Evolutionary conservation across 2,113 vertebrate genomes (phyloP).

Genomic region (Fulmarus glacialis): DNA sequence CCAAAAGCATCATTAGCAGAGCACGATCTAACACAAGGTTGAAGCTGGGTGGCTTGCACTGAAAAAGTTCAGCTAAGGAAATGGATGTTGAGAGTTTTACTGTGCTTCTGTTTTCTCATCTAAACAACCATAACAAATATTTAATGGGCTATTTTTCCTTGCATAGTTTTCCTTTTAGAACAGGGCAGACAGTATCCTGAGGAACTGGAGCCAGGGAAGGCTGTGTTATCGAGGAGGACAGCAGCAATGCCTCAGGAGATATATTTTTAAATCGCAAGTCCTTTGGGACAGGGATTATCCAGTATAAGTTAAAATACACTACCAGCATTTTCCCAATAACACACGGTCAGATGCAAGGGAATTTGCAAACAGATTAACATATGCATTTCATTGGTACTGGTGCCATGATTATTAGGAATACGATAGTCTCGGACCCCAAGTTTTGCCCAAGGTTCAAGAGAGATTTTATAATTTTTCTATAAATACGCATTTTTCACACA

Average conservation of each 20-base stretch:
- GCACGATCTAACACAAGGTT: accelerated
- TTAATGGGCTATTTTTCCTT: neutral
- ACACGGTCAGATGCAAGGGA: neutral
- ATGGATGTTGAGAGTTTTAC: neutral
- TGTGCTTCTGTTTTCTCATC: neutral
- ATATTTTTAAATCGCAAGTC: neutral
- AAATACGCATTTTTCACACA: constrained; percentile 52
- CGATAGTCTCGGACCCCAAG: neutral
- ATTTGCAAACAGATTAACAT: neutral
- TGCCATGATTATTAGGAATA: neutral
- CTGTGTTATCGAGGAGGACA: neutral
- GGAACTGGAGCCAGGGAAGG: neutral
- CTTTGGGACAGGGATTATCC: neutral
- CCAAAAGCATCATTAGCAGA: neutral
- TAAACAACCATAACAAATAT: neutral
- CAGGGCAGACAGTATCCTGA: neutral
- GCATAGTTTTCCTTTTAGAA: neutral
- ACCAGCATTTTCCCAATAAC: neutral
- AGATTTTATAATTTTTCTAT: neutral
- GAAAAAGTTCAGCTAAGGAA: neutral
- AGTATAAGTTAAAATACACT: accelerated
- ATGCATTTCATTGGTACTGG: neutral
- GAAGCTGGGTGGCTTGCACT: neutral
- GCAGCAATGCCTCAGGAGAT: neutral
- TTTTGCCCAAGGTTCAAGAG: neutral